Conservation (phyloP, 2,888 invertebrate genomes). For the Drosophila gaucha region DNA sequence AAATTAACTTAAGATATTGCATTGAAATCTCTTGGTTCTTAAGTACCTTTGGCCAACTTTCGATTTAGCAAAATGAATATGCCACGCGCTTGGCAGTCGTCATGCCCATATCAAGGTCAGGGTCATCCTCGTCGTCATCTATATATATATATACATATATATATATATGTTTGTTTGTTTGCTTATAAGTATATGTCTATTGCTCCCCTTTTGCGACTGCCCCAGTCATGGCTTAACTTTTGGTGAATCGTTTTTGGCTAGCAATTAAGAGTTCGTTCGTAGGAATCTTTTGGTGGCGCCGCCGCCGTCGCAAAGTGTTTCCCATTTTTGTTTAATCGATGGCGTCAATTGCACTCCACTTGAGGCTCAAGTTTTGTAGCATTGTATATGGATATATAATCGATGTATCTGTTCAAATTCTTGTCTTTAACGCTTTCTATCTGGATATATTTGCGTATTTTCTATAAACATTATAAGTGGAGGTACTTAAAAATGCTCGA, state of each 20-base stretch:
- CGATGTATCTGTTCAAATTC: not conserved
- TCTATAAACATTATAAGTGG: not conserved
- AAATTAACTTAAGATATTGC: too few species aligned
- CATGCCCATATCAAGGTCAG: slow-evolving; percentile 46
- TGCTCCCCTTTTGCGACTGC: not conserved
- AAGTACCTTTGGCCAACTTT: not conserved
- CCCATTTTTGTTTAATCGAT: slow-evolving; percentile 70
- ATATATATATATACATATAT: slow-evolving; percentile 5
- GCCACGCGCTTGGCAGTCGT: slow-evolving; percentile 5
- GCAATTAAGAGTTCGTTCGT: slow-evolving; percentile 30
- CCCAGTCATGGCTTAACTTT: not conserved
- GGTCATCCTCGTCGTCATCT: slow-evolving; percentile 47
- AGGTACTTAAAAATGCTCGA: not conserved
- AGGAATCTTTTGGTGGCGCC: slow-evolving; percentile 29
- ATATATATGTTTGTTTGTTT: slow-evolving; percentile 1
- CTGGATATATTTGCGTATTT: not conserved
- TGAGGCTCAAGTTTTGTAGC: slow-evolving; percentile 26
- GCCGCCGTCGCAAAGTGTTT: slow-evolving; percentile 28
- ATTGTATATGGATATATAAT: not conserved
- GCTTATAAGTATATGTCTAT: not conserved
- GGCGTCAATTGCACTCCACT: slow-evolving; percentile 65
- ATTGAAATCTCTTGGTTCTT: not conserved
- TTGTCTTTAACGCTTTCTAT: not conserved
- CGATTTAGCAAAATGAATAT: not conserved
- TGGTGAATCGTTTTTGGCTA: too few species aligned